Evolutionary conservation across 2,797 vertebrate species (phyloP), one percentile per base, ranked within the genome.

Genomic region (Neosilurus mollespiculum): DNA sequence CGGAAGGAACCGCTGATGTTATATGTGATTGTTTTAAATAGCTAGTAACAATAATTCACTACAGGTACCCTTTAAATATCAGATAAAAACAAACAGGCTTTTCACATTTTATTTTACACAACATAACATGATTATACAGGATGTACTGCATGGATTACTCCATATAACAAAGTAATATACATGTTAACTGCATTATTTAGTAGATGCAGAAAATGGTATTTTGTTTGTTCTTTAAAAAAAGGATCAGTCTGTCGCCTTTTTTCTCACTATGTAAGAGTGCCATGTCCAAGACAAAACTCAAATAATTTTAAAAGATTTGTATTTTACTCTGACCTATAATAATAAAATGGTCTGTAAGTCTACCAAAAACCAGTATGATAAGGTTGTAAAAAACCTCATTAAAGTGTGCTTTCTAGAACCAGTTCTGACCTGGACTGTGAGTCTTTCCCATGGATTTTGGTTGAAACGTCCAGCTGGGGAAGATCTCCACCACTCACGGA

Each of bases 401-500:
- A 88, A 79, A 89, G 84, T 72, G 81, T 88, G 86, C 96, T 98
- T 94, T 97, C 96, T 93, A 98, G 94, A 92, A 98, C 95, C 95
- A 95, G 97, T 94, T 98, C 96, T 81, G 96, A 96, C 92, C 94
- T 93, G 88, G 94, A 96, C 90, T 95, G 93, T 88, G 94, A 93
- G 86, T 94, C 94, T 89, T 95, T 95, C 89, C 94, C 94, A 3
- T 93, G 91, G 88, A 92, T 91, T 89, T 90, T 92, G 62, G 89
- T 92, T 4, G 91, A 89, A 91, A 88, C 78, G 82, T 93, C 92
- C 9, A 95, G 90, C 88, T 91, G 95, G 24, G 94, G 92, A 69
- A 97, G 92, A 91, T 98, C 96, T 11, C 94, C 95, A 8, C 94
- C 96, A 54, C 96, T 98, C 96, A 98, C 93, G 6, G 97, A 99